phyloP scores from a whole-genome alignment of 1,140 invertebrate species.

The Leptestheria dahalacensis region DNA sequence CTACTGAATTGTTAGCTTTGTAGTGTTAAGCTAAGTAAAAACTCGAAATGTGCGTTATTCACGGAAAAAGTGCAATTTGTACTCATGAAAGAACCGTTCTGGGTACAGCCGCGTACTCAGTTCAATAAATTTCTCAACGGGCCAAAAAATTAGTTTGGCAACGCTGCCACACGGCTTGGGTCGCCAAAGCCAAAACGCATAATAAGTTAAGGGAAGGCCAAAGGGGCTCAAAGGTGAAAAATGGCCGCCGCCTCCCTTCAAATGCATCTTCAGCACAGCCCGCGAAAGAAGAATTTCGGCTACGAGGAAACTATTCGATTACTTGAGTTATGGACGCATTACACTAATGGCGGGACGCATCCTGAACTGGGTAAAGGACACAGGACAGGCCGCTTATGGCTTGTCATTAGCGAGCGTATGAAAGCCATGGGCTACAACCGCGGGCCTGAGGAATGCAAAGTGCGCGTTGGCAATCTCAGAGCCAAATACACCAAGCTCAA shows the following conservation, averaged over 20 bases:
- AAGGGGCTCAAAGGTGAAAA: constrained; percentile 9
- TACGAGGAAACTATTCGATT: constrained; percentile 16
- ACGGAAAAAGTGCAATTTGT: not conserved
- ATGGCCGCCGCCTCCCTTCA: constrained; percentile 14
- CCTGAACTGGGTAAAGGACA: constrained; percentile 16
- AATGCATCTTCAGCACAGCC: constrained; percentile 15
- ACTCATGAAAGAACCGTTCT: not conserved
- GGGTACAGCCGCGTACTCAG: not conserved
- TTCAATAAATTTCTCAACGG: not conserved
- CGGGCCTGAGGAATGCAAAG: constrained; percentile 16
- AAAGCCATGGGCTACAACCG: constrained; percentile 15
- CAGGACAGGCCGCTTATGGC: constrained; percentile 14
- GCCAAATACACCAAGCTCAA: constrained; percentile 17
- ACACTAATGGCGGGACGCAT: constrained; percentile 15
- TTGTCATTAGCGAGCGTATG: constrained; percentile 16
- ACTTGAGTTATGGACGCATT: constrained; percentile 15
- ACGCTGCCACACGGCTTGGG: constrained; percentile 1
- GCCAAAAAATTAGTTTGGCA: not conserved
- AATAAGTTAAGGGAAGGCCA: not conserved
- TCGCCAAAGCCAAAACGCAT: not conserved
- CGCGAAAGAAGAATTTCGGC: constrained; percentile 16
- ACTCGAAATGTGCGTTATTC: not conserved
- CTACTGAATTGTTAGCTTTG: no score
- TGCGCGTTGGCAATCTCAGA: constrained; percentile 15
- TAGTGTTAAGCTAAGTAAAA: not conserved